Base-by-base conservation (phyloP, 2,797 vertebrate species). In the Delichon dasypus region DNA sequence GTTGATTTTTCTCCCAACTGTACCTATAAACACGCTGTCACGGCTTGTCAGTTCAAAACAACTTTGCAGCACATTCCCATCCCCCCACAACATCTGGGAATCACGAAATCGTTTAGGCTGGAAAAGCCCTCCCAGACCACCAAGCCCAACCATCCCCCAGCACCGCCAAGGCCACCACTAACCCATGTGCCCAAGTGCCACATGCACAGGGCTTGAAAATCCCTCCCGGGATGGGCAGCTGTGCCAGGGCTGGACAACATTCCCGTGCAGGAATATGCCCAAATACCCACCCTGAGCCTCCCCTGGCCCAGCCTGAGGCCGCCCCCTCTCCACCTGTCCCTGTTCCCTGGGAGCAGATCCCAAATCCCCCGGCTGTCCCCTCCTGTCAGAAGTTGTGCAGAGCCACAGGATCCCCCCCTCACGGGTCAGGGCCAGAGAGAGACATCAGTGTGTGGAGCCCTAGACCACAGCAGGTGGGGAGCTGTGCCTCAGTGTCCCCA, bases 1-100 rank as follows among this genome's bases (percentile, higher is more conserved):
- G 81, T 17, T 94, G 92, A 70, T 89, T 96, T 94, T 94, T 94
- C 81, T 96, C 91, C 92, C 93, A 90, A 73, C 94, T 95, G 86
- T 68, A 96, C 83, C 47, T 53, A 81, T 76, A 92, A 94, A 95
- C 58, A 60, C 10, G 20, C 91, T 72, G 91, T 90, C 77, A 55
- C 32, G 89, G 85, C 86, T 77, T 82, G 66, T 80, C 95, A 94
- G 4, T 70, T 65, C 75, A 32, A 77, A 95, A 27, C 38, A 62
- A 23, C 67, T 48, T 61, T 13, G 75, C 60, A 88, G 88, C 85
- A 86, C 88, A 19, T 70, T 44, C 42, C 53, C 65, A 78, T 74
- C 58, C 50, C 34, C 29, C 72, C 74, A 80, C 57, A 89, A 50
- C 78, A 79, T 71, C 91, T 95, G 94, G 51, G 57, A 64, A 51